phyloP scores from a whole-genome alignment of 2,888 invertebrate species.

The Abrostola tripartita region DNA sequence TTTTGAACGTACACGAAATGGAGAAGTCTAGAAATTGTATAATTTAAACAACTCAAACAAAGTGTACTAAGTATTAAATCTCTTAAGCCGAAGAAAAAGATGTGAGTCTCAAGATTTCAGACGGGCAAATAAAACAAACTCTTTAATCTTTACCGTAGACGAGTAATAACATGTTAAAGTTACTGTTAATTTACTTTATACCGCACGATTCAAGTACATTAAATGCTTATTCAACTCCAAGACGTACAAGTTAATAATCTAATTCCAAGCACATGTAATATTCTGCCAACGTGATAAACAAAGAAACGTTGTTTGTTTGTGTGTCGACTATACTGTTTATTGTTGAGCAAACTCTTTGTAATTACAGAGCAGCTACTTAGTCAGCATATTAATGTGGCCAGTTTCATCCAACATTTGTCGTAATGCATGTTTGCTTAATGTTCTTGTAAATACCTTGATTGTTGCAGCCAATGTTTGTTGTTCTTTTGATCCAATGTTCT shows the following conservation, averaged over 20 bases:
- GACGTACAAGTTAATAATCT: slow-evolving; percentile 23
- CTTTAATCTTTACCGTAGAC: too few species aligned
- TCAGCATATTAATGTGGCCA: slow-evolving; percentile 44
- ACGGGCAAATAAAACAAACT: too few species aligned
- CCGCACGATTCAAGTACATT: slow-evolving; percentile 4
- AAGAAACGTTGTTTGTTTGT: slow-evolving; percentile 48
- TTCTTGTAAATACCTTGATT: background rate
- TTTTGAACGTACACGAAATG: background rate
- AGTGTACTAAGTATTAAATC: background rate
- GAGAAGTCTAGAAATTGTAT: background rate
- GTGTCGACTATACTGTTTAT: slow-evolving; percentile 25
- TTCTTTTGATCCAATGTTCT: too few species aligned
- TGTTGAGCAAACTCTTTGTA: slow-evolving; percentile 55
- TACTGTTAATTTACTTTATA: slow-evolving; percentile 1
- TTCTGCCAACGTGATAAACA: slow-evolving; percentile 47
- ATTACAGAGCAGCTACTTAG: slow-evolving; percentile 49
- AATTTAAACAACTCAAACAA: background rate
- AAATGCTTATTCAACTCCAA: slow-evolving; percentile 26
- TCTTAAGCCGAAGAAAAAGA: background rate
- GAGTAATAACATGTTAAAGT: background rate
- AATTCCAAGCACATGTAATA: slow-evolving; percentile 36
- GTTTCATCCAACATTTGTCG: slow-evolving; percentile 33
- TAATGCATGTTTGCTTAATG: background rate
- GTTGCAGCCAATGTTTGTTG: slow-evolving; percentile 14
- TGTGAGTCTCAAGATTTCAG: too few species aligned